Conservation (phyloP, 2,797 vertebrate genomes). For the Lutjanus campechanus region DNA sequence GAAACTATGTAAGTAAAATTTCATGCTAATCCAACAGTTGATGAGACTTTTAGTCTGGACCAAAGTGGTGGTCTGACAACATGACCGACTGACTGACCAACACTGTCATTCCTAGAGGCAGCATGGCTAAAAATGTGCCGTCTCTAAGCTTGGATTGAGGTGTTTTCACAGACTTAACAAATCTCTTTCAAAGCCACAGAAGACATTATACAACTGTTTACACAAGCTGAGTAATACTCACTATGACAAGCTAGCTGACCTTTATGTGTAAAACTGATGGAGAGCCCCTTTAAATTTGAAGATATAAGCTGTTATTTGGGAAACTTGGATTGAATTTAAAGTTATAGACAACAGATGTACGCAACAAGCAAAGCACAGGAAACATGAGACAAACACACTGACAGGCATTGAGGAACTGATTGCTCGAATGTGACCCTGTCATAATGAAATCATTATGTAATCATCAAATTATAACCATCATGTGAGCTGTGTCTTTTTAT, state of each 20-base stretch:
- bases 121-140: not conserved
- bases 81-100: not conserved
- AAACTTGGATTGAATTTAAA: not conserved
- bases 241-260: not conserved
- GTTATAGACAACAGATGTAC: not conserved
- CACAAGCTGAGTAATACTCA: conserved; percentile 1
- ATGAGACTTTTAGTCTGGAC: not conserved
- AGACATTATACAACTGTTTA: conserved; percentile 2
- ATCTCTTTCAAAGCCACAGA: not conserved
- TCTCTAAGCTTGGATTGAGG: not conserved
- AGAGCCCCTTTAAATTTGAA: not conserved
- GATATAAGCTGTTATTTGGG: too few relatives aligned
- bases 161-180: not conserved
- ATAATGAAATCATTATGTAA: conserved; percentile 38
- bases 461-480: conserved; percentile 6
- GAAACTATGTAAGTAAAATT: not conserved
- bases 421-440: not conserved
- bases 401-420: not conserved
- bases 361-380: not conserved
- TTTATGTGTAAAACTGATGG: not conserved
- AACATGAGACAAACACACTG: not conserved
- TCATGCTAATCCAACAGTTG: not conserved
- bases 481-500: conserved; percentile 15
- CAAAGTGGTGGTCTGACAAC: not conserved
- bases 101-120: not conserved